Evolutionary conservation across 2,888 invertebrate species (phyloP).

Genomic region (Tortricodes alternella): DNA sequence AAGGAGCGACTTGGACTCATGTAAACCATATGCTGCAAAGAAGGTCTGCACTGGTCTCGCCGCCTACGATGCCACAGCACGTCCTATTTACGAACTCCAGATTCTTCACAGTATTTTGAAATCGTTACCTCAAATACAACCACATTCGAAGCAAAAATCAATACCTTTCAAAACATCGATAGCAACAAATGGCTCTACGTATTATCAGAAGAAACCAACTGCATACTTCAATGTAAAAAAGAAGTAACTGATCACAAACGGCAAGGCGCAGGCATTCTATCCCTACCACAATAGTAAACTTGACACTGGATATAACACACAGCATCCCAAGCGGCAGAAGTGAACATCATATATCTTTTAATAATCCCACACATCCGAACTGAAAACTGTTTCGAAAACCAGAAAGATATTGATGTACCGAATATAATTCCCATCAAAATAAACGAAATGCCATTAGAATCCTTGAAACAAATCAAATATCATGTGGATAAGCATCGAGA

Average conservation of each 20-base stretch:
- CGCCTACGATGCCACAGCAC: constrained; percentile 4
- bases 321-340: neutral
- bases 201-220: neutral
- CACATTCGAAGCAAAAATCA: constrained; percentile 3
- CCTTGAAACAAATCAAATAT: neutral
- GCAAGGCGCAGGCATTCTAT: neutral
- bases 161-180: neutral
- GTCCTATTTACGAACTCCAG: constrained; percentile 6
- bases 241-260: neutral
- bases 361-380: constrained; percentile 9
- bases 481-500: constrained; percentile 1
- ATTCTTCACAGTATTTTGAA: neutral
- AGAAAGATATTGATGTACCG: neutral
- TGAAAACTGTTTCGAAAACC: constrained; percentile 2
- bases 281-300: constrained; percentile 4
- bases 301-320: neutral
- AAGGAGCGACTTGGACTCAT: constrained; percentile 35
- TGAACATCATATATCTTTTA: constrained; percentile 6
- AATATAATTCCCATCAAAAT: neutral
- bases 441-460: constrained; percentile 5
- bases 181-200: neutral
- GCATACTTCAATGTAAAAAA: constrained; percentile 2
- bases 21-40: constrained; percentile 24
- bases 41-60: neutral
- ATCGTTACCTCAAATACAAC: neutral